These are phyloP conservation scores for Neoascia interrupta DNA, from an alignment of 2,888 invertebrate genomes.

Conservation along the genomic window DNA sequence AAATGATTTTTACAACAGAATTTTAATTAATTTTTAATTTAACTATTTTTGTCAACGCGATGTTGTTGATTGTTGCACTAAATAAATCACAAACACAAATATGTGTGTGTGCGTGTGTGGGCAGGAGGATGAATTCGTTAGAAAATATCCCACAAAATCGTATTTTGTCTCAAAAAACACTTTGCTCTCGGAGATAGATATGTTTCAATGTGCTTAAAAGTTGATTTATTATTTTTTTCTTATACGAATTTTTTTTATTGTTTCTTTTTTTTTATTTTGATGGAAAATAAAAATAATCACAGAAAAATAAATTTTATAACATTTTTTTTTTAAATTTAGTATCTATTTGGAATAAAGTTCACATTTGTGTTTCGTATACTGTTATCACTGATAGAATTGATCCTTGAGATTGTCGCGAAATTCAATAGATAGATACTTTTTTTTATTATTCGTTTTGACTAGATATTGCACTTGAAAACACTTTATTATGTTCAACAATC, in stretches of 20 bases:
- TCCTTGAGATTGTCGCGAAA: conserved; percentile 59
- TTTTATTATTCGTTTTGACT: conserved; percentile 39
- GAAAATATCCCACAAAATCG: conserved; percentile 6
- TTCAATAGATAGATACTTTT: conserved; percentile 20
- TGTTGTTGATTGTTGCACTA: conserved; percentile 53
- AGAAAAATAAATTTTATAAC: neutral
- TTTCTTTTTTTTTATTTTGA: conserved; percentile 15
- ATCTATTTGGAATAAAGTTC: conserved; percentile 37
- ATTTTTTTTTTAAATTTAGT: conserved; percentile 11
- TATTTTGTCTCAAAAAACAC: conserved; percentile 19
- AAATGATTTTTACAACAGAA: neutral
- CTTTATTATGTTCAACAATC: neutral
- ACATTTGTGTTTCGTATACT: conserved; percentile 48
- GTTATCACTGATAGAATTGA: conserved; percentile 57
- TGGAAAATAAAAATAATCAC: conserved; percentile 7
- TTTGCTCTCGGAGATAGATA: conserved; percentile 39
- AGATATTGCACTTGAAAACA: conserved; percentile 52
- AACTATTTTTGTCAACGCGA: conserved; percentile 33
- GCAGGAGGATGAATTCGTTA: conserved; percentile 22
- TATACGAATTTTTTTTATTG: conserved; percentile 6
- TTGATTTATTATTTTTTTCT: conserved; percentile 40
- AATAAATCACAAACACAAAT: conserved; percentile 46
- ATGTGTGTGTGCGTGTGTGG: conserved; percentile 6
- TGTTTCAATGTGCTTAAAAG: conserved; percentile 36
- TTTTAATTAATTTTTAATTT: conserved; percentile 31